These are phyloP conservation scores for Ophioninae sp. DNA, from an alignment of 2,888 invertebrate genomes.

Conservation along the genomic window DNA sequence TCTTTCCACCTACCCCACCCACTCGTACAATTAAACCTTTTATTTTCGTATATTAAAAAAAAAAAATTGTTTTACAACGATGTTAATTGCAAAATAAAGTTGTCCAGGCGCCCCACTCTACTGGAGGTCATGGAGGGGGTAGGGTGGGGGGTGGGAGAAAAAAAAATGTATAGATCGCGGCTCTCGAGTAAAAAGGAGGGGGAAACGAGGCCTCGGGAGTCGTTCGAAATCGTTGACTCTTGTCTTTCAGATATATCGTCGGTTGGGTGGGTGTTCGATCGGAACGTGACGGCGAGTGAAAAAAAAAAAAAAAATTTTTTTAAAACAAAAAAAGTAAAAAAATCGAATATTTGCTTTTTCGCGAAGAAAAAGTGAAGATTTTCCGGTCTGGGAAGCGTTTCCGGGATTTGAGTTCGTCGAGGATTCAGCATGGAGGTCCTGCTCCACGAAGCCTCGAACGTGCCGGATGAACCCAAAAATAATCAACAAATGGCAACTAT, in stretches of 20 bases:
- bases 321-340: no score
- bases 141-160: constrained; percentile 8
- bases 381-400: no score
- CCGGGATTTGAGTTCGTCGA: not conserved
- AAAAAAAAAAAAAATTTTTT: not conserved
- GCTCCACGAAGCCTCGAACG: constrained; percentile 76
- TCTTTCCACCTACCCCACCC: constrained; percentile 3
- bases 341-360: no score
- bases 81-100: constrained; percentile 38
- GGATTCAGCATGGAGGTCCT: constrained; percentile 75
- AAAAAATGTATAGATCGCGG: not conserved
- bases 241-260: constrained; percentile 51
- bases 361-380: not conserved
- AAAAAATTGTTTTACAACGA: not conserved
- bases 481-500: constrained; percentile 17
- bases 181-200: not conserved
- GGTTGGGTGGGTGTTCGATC: not conserved
- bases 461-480: constrained; percentile 38
- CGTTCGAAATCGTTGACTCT: constrained; percentile 30
- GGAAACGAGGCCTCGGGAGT: constrained; percentile 26
- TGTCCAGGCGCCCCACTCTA: not conserved
- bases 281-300: not conserved
- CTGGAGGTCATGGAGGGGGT: not conserved
- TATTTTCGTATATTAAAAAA: not conserved
- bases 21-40: not conserved